These are phyloP conservation scores for Parochlus steinenii DNA, from an alignment of 2,888 invertebrate genomes.

Conservation along the genomic window DNA sequence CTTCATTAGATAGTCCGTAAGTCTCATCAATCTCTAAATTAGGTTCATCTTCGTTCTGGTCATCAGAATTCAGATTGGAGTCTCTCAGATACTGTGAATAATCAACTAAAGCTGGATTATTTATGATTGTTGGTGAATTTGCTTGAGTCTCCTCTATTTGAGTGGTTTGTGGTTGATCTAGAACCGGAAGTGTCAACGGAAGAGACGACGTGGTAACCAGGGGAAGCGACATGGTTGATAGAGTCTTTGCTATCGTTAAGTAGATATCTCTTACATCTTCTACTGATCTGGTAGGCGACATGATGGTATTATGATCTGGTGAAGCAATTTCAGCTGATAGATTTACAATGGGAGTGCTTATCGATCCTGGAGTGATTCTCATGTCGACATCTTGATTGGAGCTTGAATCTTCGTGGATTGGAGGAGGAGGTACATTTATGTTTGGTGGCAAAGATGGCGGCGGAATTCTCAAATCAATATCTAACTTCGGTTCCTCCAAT, in stretches of 20 bases:
- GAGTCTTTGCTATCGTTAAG: too few species aligned
- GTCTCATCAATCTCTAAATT: constrained; percentile 38
- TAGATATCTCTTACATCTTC: constrained; percentile 4
- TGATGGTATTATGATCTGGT: constrained; percentile 12
- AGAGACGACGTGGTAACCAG: too few species aligned
- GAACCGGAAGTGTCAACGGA: too few species aligned
- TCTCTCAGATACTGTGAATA: constrained; percentile 30
- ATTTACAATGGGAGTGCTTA: constrained; percentile 7
- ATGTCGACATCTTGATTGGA: constrained; percentile 21
- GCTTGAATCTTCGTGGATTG: constrained; percentile 12
- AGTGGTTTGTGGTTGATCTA: too few species aligned
- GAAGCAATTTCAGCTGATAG: constrained; percentile 14
- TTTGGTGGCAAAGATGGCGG: neutral
- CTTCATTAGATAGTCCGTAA: constrained; percentile 33
- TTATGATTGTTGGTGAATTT: constrained; percentile 2
- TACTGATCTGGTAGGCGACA: constrained; percentile 10
- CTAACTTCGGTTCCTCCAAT: constrained; percentile 22
- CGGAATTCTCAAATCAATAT: constrained; percentile 13
- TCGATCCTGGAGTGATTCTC: constrained; percentile 19
- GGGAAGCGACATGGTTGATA: neutral
- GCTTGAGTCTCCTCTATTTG: too few species aligned
- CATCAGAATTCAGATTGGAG: constrained; percentile 30
- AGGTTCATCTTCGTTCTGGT: constrained; percentile 25
- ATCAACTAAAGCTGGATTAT: constrained; percentile 19
- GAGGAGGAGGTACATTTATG: constrained; percentile 13